Evolutionary conservation across 1,140 invertebrate species (phyloP).

Genomic region (Meloidogyne exigua): DNA sequence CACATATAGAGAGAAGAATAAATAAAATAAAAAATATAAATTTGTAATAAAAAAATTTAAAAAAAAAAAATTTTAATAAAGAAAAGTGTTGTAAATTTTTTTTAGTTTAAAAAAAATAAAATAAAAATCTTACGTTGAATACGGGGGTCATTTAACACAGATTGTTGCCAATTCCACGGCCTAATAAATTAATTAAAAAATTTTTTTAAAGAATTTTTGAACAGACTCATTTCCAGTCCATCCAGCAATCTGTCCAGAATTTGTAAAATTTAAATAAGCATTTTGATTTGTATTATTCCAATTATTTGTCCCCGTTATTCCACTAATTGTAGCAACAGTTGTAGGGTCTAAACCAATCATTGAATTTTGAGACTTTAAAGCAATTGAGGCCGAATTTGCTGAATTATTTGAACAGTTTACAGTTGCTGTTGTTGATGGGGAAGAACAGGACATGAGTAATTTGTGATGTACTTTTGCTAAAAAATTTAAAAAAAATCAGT

Average conservation of each 20-base stretch:
- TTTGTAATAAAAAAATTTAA: too few species aligned
- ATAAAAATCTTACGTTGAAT: not conserved
- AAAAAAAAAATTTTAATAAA: too few species aligned
- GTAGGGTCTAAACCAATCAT: not conserved
- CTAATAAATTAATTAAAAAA: too few species aligned
- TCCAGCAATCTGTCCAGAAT: not conserved
- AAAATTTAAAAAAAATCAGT: too few species aligned
- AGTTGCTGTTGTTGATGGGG: not conserved
- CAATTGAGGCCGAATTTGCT: not conserved
- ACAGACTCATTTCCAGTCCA: not conserved
- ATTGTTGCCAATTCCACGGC: not conserved
- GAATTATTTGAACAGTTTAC: not conserved
- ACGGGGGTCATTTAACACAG: not conserved
- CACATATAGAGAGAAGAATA: too few species aligned
- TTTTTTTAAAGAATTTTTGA: not conserved
- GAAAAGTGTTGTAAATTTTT: too few species aligned
- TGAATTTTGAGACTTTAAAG: not conserved
- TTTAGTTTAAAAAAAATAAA: too few species aligned
- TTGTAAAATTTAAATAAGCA: not conserved
- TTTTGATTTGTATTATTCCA: not conserved
- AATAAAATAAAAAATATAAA: too few species aligned
- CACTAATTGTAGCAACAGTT: not conserved
- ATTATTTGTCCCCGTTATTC: not conserved
- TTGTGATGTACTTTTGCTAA: not conserved
- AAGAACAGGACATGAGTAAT: not conserved